Conservation (phyloP, 1,140 invertebrate genomes). For the Ericerus pela region DNA sequence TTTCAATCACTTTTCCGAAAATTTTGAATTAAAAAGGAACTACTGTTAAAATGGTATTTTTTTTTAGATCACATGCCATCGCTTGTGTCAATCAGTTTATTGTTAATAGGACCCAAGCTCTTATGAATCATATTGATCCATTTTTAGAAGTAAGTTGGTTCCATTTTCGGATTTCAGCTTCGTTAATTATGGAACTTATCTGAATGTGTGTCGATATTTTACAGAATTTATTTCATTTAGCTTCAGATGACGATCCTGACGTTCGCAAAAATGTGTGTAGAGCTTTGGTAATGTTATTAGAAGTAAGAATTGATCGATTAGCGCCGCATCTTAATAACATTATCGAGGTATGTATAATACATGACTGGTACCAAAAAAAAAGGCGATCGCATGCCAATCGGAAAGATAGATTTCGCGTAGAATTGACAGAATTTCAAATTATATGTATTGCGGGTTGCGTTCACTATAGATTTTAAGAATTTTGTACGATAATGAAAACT, state of each 20-base stretch:
- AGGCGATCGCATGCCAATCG: not conserved
- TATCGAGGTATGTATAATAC: slow-evolving; percentile 53
- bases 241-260: slow-evolving; percentile 68
- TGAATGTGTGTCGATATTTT: slow-evolving; percentile 24
- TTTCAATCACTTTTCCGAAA: too few species aligned
- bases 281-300: slow-evolving; percentile 89
- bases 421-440: too few species aligned
- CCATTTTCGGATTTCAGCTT: not conserved
- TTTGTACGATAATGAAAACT: not conserved
- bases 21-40: too few species aligned
- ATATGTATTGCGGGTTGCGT: too few species aligned
- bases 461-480: not conserved
- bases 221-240: slow-evolving; percentile 60
- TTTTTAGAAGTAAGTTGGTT: slow-evolving; percentile 63
- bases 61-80: slow-evolving; percentile 76
- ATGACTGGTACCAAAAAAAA: not conserved
- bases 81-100: slow-evolving; percentile 98
- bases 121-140: slow-evolving; percentile 88
- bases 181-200: not conserved
- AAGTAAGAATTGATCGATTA: slow-evolving; percentile 87
- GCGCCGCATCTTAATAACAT: slow-evolving; percentile 93
- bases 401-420: too few species aligned
- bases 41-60: slow-evolving; percentile 12
- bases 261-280: slow-evolving; percentile 89
- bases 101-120: slow-evolving; percentile 70